A percentile compares a stretch with the other conserved stretches of the same genome.
Evolutionary conservation across 2,797 vertebrate genomes (phyloP).

Genomic region (Xiphorhynchus erythropygius): DNA sequence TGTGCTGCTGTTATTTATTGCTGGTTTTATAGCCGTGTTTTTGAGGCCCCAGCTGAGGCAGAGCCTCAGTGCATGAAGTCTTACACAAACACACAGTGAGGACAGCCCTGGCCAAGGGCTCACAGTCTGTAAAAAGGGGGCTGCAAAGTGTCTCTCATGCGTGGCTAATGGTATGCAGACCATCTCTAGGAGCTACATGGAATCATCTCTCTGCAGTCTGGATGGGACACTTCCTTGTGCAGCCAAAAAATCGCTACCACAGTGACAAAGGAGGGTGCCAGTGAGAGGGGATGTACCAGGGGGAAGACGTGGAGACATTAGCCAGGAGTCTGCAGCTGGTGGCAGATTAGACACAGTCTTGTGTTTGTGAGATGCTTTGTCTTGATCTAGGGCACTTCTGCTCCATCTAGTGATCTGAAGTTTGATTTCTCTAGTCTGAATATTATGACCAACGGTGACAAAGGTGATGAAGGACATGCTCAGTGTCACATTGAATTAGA

Average conservation of each 20-base stretch:
- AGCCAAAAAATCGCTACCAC: not conserved
- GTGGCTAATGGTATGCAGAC: not conserved
- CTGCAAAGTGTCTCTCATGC: not conserved
- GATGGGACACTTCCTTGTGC: not conserved
- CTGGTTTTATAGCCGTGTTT: conserved; percentile 2
- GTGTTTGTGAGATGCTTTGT: not conserved
- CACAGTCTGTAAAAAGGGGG: not conserved
- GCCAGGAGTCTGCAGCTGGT: not conserved
- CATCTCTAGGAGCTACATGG: not conserved
- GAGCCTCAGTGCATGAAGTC: not conserved
- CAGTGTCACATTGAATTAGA: not conserved
- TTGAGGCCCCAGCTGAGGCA: conserved; percentile 12
- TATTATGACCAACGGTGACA: accelerated
- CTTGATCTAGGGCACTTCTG: not conserved
- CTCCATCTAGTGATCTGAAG: not conserved
- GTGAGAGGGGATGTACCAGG: not conserved
- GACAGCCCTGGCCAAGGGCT: not conserved
- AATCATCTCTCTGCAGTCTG: not conserved
- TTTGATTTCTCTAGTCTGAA: not conserved
- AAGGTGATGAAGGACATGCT: not conserved
- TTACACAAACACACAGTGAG: not conserved
- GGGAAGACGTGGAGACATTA: accelerated
- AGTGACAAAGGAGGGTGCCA: not conserved
- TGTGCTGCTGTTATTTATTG: conserved; percentile 28
- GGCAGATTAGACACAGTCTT: not conserved